These are phyloP conservation scores for Actinopyga echinites DNA, from an alignment of 53 echinoderm and acorn worm species.

Conservation along the genomic window DNA sequence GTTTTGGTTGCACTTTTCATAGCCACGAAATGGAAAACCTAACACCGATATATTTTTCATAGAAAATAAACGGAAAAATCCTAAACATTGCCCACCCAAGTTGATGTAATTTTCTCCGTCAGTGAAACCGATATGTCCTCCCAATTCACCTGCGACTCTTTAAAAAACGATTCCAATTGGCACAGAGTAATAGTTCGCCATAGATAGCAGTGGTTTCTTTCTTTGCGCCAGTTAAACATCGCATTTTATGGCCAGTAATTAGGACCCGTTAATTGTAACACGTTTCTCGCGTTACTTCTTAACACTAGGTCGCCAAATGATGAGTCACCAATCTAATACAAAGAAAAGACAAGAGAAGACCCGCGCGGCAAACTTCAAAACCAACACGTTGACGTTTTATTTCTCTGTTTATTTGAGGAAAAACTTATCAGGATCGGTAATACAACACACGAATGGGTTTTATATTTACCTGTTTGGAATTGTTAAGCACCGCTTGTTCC, in stretches of 20 bases:
- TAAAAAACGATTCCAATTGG: slow-evolving; percentile 1
- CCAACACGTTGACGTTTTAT: slow-evolving; percentile 19
- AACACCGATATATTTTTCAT: too few relatives aligned
- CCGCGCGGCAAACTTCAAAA: slow-evolving; percentile 24
- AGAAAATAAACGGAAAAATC: slow-evolving; percentile 4
- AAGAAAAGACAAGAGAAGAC: background rate
- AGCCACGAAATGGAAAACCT: too few relatives aligned
- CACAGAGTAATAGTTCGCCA: background rate
- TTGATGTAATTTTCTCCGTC: background rate
- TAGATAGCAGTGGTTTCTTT: background rate
- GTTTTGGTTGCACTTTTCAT: too few relatives aligned
- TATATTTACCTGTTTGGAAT: slow-evolving; percentile 15
- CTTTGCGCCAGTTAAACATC: slow-evolving; percentile 14
- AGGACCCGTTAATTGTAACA: slow-evolving; percentile 30
- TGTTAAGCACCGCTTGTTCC: slow-evolving; percentile 34
- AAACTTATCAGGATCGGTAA: slow-evolving; percentile 31
- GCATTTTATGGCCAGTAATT: slow-evolving; percentile 32
- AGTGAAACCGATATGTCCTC: slow-evolving; percentile 12
- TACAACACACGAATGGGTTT: slow-evolving; percentile 36
- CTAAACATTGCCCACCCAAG: slow-evolving; percentile 28
- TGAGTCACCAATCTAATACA: background rate
- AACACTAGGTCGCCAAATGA: slow-evolving; percentile 26
- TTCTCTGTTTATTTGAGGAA: slow-evolving; percentile 33
- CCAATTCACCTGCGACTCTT: slow-evolving; percentile 1
- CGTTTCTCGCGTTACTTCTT: slow-evolving; percentile 30